These are phyloP conservation scores for Diadegma fenestrale DNA, from an alignment of 2,888 invertebrate species.

Conservation along the genomic window DNA sequence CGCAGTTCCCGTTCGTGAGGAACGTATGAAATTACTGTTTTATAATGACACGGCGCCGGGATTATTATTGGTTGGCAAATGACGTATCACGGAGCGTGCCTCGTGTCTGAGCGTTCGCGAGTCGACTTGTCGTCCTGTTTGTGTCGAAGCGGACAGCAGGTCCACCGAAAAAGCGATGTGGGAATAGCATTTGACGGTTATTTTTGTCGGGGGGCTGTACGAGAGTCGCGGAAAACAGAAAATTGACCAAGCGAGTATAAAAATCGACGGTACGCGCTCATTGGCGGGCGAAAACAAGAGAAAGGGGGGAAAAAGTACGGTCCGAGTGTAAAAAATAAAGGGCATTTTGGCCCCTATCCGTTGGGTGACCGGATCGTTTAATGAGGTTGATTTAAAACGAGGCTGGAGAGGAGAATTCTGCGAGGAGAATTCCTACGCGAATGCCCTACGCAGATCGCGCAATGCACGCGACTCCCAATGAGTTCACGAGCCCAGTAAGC, in stretches of 20 bases:
- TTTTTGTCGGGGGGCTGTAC: no score
- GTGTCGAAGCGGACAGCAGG: no score
- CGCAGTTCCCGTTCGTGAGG: no score
- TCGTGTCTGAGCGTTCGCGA: no score
- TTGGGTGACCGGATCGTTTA: background rate
- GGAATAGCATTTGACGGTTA: no score
- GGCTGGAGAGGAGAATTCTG: background rate
- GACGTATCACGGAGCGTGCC: no score
- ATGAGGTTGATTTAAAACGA: conserved; percentile 13
- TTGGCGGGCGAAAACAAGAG: background rate
- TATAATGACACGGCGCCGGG: no score
- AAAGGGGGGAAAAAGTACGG: background rate
- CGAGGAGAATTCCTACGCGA: background rate
- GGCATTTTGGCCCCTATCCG: background rate
- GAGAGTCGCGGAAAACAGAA: no score
- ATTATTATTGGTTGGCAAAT: no score
- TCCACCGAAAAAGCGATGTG: no score
- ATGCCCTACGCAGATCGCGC: background rate
- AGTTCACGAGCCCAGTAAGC: conserved; percentile 8
- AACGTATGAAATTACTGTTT: no score
- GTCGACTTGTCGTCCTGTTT: no score
- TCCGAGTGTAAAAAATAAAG: background rate
- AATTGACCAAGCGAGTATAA: background rate
- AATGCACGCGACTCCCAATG: background rate
- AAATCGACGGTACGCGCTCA: background rate